Evolutionary conservation across 2,113 vertebrate species (phyloP).

Genomic region (Mandrillus leucophaeus): DNA sequence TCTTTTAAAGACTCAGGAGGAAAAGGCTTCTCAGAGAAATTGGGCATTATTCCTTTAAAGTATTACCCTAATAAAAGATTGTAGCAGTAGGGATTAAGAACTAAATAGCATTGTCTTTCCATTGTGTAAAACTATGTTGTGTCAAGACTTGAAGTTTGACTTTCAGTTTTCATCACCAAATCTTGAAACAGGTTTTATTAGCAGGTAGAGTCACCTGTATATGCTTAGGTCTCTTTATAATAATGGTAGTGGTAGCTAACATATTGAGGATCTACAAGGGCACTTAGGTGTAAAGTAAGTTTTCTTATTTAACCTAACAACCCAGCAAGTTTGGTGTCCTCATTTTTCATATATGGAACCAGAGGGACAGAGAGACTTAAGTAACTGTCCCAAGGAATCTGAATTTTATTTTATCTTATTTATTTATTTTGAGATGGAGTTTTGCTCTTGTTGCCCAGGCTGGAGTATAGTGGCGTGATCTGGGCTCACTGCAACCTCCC

Average conservation of each 20-base stretch:
- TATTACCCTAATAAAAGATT: background rate
- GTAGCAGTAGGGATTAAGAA: background rate
- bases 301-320: constrained; percentile 36
- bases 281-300: background rate
- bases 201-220: background rate
- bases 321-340: background rate
- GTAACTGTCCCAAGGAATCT: background rate
- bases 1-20: background rate
- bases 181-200: background rate
- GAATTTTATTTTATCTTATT: background rate
- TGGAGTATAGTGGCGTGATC: background rate
- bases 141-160: background rate
- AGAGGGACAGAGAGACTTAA: background rate
- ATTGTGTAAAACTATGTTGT: background rate
- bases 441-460: background rate
- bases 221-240: background rate
- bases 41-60: background rate
- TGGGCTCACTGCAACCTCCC: background rate
- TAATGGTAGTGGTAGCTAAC: background rate
- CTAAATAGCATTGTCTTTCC: background rate
- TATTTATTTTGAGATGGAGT: background rate
- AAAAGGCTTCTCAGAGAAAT: background rate
- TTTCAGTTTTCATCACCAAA: background rate
- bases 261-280: background rate
- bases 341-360: constrained; percentile 9